Evolutionary conservation across 1,140 invertebrate species (phyloP).

Genomic region (Stegodyphus dumicola): DNA sequence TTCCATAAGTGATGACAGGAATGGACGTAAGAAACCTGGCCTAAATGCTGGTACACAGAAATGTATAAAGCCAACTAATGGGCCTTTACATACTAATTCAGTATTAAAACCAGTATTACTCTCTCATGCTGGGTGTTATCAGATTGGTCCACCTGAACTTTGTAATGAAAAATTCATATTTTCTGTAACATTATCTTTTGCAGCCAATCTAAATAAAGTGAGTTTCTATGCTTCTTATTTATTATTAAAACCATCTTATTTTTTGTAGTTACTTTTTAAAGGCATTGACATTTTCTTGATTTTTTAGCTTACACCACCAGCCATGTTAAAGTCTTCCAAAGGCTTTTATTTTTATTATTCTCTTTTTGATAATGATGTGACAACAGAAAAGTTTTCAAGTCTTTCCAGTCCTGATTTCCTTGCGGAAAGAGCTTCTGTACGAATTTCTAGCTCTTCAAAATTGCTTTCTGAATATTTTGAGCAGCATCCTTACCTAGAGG

Average conservation of each 20-base stretch:
- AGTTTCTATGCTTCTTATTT: neutral
- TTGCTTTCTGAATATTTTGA: conserved; percentile 68
- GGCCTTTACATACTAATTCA: neutral
- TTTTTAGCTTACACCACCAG: conserved; percentile 53
- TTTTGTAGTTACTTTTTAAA: neutral
- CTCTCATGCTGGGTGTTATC: conserved; percentile 69
- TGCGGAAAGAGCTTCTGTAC: conserved; percentile 69
- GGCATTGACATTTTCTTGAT: neutral
- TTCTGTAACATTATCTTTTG: conserved; percentile 69
- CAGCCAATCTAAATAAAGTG: conserved; percentile 69
- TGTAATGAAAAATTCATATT: conserved; percentile 68
- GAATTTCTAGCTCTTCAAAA: conserved; percentile 67
- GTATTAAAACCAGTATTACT: conserved; percentile 67
- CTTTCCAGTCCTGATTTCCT: conserved; percentile 68
- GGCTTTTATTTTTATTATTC: conserved; percentile 71
- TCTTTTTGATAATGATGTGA: conserved; percentile 70
- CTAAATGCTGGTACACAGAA: neutral
- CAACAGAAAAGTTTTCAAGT: conserved; percentile 69
- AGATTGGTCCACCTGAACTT: conserved; percentile 67
- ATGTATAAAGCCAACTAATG: neutral
- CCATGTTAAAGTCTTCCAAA: conserved; percentile 45
- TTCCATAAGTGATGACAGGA: conserved; percentile 31
- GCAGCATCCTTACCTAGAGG: conserved; percentile 68
- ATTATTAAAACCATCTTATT: neutral
- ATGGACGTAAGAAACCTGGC: conserved; percentile 5